Percentiles rank a stretch among this genome's conserved stretches.
These are phyloP conservation scores for Pipistrellus nathusii DNA, from an alignment of 2,797 vertebrate species.

Conservation along the genomic window DNA sequence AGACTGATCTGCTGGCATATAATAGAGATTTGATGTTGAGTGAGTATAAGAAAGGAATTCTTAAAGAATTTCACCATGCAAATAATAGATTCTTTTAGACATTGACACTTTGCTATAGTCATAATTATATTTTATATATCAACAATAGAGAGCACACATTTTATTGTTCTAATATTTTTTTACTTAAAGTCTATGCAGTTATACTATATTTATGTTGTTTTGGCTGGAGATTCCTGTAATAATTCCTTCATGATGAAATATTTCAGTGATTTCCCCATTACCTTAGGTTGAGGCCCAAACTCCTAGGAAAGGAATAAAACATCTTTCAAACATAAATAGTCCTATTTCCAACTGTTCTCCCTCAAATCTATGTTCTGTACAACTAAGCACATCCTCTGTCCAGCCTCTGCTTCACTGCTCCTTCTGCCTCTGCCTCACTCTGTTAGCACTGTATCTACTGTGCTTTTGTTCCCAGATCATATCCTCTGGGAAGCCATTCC, in stretches of 20 bases:
- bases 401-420: not conserved
- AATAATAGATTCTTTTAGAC: not conserved
- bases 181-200: not conserved
- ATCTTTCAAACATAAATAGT: not conserved
- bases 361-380: not conserved
- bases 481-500: not conserved
- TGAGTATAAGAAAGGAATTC: not conserved
- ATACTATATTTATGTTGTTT: not conserved
- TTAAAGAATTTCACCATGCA: not conserved
- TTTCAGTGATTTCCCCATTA: not conserved
- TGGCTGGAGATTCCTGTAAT: not conserved
- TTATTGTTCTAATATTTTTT: not conserved
- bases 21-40: not conserved
- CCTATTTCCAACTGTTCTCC: not conserved
- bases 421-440: not conserved
- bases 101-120: not conserved
- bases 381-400: not conserved
- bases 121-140: not conserved
- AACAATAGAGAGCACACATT: not conserved
- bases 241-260: conserved; percentile 17
- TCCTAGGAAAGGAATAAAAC: not conserved
- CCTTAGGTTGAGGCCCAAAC: not conserved
- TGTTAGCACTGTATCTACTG: not conserved
- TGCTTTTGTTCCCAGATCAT: not conserved
- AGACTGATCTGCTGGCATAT: not conserved